A percentile compares a stretch with the other conserved stretches of the same genome.
These are phyloP conservation scores for Anarrhichthys ocellatus DNA, from an alignment of 2,113 vertebrate species.

Conservation along the genomic window DNA sequence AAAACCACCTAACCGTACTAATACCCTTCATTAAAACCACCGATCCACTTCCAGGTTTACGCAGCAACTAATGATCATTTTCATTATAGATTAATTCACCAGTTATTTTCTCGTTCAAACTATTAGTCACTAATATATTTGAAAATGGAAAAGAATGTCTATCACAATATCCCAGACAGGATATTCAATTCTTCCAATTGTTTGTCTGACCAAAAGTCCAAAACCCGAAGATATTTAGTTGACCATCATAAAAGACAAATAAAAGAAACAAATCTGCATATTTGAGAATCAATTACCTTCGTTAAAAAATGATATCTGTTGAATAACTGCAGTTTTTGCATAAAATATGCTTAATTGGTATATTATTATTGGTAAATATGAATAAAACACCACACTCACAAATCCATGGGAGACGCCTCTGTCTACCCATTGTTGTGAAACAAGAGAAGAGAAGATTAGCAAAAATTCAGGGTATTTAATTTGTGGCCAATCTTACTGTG, in stretches of 20 bases:
- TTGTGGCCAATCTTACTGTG: constrained; percentile 24
- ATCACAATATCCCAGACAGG: neutral
- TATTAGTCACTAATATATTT: neutral
- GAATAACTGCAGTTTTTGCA: too few relatives aligned
- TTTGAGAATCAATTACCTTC: too few relatives aligned
- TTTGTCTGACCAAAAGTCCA: neutral
- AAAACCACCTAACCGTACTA: too few relatives aligned
- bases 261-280: too few relatives aligned
- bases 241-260: neutral
- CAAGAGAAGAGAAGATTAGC: neutral
- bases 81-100: too few relatives aligned
- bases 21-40: too few relatives aligned
- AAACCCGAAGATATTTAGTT: neutral
- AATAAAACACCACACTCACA: neutral
- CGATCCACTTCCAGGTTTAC: too few relatives aligned
- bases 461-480: neutral
- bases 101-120: neutral
- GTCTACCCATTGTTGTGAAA: neutral
- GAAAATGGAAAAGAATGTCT: neutral
- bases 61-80: too few relatives aligned
- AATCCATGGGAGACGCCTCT: neutral
- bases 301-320: too few relatives aligned
- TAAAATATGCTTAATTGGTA: neutral
- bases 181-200: neutral
- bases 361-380: neutral